These are phyloP conservation scores for Pachymerium ferrugineum DNA, from an alignment of 2,888 invertebrate genomes.

Conservation along the genomic window DNA sequence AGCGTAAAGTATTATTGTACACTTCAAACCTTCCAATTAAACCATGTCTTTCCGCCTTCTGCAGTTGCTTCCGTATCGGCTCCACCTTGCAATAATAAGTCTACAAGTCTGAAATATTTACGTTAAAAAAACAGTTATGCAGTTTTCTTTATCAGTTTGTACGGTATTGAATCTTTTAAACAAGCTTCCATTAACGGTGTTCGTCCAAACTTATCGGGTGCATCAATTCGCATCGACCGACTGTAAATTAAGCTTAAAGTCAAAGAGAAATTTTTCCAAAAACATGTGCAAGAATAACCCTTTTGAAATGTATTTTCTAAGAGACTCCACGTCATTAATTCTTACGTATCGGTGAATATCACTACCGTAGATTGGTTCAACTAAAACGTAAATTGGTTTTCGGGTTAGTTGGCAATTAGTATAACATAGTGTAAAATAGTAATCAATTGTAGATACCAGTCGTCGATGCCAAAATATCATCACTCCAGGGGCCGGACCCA, in stretches of 20 bases:
- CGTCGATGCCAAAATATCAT: background rate
- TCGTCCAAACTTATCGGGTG: background rate
- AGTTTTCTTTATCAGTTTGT: no score
- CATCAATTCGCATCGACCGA: background rate
- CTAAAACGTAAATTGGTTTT: background rate
- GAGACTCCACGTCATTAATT: background rate
- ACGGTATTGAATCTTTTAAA: conserved; percentile 10
- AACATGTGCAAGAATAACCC: background rate
- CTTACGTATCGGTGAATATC: background rate
- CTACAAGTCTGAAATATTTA: background rate
- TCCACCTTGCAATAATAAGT: background rate
- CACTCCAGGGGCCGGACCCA: background rate
- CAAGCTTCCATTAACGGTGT: conserved; percentile 13
- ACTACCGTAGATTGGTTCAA: background rate
- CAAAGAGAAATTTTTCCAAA: no score
- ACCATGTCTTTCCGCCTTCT: background rate
- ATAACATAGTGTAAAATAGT: no score
- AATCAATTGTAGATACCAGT: background rate
- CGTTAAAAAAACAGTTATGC: no score
- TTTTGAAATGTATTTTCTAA: background rate
- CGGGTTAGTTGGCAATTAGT: background rate
- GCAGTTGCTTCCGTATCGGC: background rate
- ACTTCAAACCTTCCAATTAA: background rate
- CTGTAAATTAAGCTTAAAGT: background rate
- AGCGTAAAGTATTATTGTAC: background rate